A percentile compares a stretch with the other conserved stretches of the same genome.
Evolutionary conservation across 2,113 vertebrate genomes (phyloP).

Genomic region (Probosciger aterrimus): DNA sequence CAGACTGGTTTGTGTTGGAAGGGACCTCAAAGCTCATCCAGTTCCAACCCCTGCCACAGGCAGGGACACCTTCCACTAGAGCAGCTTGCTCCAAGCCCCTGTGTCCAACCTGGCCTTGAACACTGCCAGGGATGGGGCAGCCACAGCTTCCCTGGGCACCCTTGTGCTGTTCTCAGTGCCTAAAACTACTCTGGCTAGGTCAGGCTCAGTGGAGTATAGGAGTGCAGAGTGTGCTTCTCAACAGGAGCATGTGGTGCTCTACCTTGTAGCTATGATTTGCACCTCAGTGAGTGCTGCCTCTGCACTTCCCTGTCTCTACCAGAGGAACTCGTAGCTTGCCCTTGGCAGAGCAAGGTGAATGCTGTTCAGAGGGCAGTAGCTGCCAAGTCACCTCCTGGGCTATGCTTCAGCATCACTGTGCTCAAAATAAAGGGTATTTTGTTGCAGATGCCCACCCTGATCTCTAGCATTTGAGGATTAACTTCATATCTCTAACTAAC

Average conservation of each 20-base stretch:
- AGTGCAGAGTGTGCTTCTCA: not conserved
- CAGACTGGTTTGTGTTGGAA: not conserved
- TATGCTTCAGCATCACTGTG: not conserved
- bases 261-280: not conserved
- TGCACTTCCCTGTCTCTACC: not conserved
- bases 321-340: not conserved
- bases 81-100: not conserved
- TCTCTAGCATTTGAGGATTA: not conserved
- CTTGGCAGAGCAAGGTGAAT: not conserved
- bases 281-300: not conserved
- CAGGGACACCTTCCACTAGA: not conserved
- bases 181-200: not conserved
- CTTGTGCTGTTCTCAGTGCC: not conserved
- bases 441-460: not conserved
- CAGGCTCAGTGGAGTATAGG: not conserved
- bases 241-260: not conserved
- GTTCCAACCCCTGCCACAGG: rapidly evolving
- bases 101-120: not conserved
- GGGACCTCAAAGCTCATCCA: not conserved
- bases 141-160: not conserved
- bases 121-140: not conserved
- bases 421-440: not conserved
- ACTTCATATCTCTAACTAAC: not conserved
- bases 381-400: not conserved
- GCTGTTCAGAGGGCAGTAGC: not conserved